Base-by-base conservation (phyloP, 1,140 invertebrate genomes). In the Triops cancriformis region DNA sequence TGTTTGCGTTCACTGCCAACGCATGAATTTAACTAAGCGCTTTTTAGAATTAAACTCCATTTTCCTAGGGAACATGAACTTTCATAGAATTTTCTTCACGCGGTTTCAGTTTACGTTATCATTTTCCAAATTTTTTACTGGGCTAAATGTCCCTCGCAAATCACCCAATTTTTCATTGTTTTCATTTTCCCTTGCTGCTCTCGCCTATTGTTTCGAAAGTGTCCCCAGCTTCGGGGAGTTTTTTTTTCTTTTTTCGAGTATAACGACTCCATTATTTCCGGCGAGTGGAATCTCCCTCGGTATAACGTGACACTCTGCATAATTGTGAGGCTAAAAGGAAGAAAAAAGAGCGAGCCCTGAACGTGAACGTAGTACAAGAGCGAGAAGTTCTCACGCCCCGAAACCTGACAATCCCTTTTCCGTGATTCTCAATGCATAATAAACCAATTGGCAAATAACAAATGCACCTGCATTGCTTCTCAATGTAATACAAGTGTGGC, bases 351-450 rank as follows among this genome's bases (percentile, higher is more conserved):
- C 31, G 27, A 31, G 26, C 26, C 26, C 26, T 11, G 73, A 74
- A 74, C 31, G 73, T 74, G 26, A 43, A 43, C 11, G 23, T 27
- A 74, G 73, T 41, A 37, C 42, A 74, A 43, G 73, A 41, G 18
- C 27, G 73, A 74, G 26, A 28, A 6, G 18, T n/a, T 28, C 14
- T 26, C 5, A 74, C 26, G 28, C n/a, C 73, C n/a, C 73, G 73
- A 26, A 28, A 74, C n/a, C 31, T 74, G 27, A 31, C 11, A 74
- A 14, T 74, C 14, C 7, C n/a, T 74, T 41, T 41, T 7, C 73
- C 73, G 5, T 27, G 74, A 77, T 79, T 78, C 51, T 77, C 77
- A 73, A 79, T 78, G 77, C 37, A 76, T 76, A 72, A 23, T 76
- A n/a, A 74, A 78, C 31, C 12, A 2, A 26, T 73, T 31, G 26